Base-by-base conservation (phyloP, 2,113 vertebrate genomes). In the Pluvialis apricaria region DNA sequence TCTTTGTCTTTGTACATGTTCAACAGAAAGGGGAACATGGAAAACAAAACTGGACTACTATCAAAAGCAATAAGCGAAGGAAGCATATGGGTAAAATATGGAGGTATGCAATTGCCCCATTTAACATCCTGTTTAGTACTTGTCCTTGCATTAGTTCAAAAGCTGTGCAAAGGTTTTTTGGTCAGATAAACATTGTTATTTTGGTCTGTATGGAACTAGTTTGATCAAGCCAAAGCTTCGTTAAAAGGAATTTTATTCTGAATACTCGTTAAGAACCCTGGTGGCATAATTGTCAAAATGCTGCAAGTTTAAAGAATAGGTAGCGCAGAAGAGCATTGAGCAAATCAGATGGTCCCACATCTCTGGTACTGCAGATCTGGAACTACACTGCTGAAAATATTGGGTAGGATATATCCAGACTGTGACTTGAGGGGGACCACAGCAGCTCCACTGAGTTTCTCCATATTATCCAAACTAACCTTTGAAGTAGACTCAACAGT, bases 341-440 rank as follows among this genome's bases (percentile, higher is more conserved):
- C 0, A 14, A 88, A 45, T 29, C 17, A 5, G 24, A 24, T 0
- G 0, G 24, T 44, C 9, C 3, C 11, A 3, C 18, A 12, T 9
- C 3, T 68, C 6, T 10, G 28, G 5, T 49, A 36, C 8, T 64
- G 24, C n/a, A 75, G 40, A 32, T 5, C 9, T 93, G 42, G 8
- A 90, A 52, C 4, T 1, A 0, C 19, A 10, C 2, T 78, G 14
- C 13, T 64, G 28, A 47, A 32, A 49, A 5, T 45, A 9, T 40
- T 38, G 25, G 3, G 22, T 22, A 4, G 42, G 13, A 29, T 49
- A 61, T 21, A 61, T 13, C 10, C 21, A 84, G 47, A 12, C 4
- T 62, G 20, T 17, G 51, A 91, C 15, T 34, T 4, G 2, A 75
- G 83, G 20, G 5, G 9, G 8, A 31, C 6, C 3, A 9, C 15